Conservation (phyloP, 2,797 vertebrate species). For the Apogon hyalosoma region DNA sequence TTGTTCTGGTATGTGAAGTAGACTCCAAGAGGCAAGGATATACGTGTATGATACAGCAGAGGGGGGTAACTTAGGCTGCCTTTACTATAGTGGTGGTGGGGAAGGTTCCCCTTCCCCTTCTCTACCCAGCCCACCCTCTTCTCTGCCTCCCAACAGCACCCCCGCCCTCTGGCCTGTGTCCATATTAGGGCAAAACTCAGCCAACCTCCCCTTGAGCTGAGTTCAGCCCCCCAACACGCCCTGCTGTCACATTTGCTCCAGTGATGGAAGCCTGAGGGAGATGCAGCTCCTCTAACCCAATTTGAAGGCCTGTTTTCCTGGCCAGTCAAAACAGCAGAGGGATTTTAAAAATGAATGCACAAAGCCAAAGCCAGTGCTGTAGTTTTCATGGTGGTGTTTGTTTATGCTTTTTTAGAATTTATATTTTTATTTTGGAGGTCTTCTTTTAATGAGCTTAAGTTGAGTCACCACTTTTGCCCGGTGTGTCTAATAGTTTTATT, state of each 20-base stretch:
- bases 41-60: constrained; percentile 43
- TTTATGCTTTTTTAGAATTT: too few relatives aligned
- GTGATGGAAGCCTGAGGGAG: constrained; percentile 67
- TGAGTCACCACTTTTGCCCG: too few relatives aligned
- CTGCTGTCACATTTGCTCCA: constrained; percentile 76
- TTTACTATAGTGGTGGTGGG: constrained; percentile 67
- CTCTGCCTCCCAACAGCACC: constrained; percentile 23
- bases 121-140: constrained; percentile 53
- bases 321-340: constrained; percentile 60
- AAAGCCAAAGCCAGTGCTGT: constrained; percentile 22
- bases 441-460: too few relatives aligned
- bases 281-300: constrained; percentile 70
- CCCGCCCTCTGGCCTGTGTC: constrained; percentile 52
- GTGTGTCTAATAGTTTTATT: too few relatives aligned
- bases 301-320: constrained; percentile 63
- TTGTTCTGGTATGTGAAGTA: constrained; percentile 37
- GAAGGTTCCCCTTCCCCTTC: constrained; percentile 54
- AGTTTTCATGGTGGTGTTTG: constrained; percentile 15
- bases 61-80: constrained; percentile 55
- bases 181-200: constrained; percentile 81
- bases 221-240: constrained; percentile 62
- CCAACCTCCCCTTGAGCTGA: constrained; percentile 68
- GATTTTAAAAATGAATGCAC: constrained; percentile 63
- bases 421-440: too few relatives aligned
- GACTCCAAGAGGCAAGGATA: constrained; percentile 30